Percentiles rank a stretch among this genome's conserved stretches.
phyloP scores from a whole-genome alignment of 2,888 invertebrate species.

The Panzeria rudis region DNA sequence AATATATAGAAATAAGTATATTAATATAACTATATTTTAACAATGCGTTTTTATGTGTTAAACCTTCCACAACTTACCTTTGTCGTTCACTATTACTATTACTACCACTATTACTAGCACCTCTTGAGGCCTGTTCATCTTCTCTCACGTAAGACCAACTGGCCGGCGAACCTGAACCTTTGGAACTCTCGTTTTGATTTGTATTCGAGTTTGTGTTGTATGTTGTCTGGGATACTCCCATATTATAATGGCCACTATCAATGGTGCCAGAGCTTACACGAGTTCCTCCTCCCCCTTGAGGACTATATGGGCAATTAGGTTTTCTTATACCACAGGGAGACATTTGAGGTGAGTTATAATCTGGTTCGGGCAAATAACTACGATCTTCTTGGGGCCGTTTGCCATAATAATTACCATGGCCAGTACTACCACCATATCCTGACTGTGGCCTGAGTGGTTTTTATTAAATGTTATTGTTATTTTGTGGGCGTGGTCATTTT shows the following conservation, averaged over 20 bases:
- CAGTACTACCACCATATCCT: constrained; percentile 87
- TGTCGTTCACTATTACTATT: constrained; percentile 75
- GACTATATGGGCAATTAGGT: constrained; percentile 76
- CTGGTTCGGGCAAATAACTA: constrained; percentile 73
- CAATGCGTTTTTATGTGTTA: constrained; percentile 3
- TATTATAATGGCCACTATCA: constrained; percentile 75
- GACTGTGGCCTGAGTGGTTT: constrained; percentile 85
- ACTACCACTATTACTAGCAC: constrained; percentile 59
- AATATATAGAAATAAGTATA: neutral
- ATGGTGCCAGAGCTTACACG: constrained; percentile 78
- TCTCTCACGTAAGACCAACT: constrained; percentile 79
- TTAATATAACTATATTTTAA: neutral
- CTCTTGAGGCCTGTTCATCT: constrained; percentile 75
- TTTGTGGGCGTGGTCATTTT: constrained; percentile 30
- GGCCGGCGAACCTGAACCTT: constrained; percentile 44
- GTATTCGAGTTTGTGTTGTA: constrained; percentile 54
- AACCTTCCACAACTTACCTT: constrained; percentile 79
- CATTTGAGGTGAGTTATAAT: constrained; percentile 69
- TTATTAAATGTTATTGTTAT: neutral
- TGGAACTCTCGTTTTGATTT: constrained; percentile 56
- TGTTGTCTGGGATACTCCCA: constrained; percentile 58
- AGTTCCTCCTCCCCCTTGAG: constrained; percentile 72
- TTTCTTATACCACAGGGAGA: constrained; percentile 76
- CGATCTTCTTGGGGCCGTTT: constrained; percentile 83
- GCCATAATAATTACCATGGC: constrained; percentile 87